These are phyloP conservation scores for Tubulanus polymorphus DNA, from an alignment of 2,888 invertebrate genomes.

Conservation along the genomic window DNA sequence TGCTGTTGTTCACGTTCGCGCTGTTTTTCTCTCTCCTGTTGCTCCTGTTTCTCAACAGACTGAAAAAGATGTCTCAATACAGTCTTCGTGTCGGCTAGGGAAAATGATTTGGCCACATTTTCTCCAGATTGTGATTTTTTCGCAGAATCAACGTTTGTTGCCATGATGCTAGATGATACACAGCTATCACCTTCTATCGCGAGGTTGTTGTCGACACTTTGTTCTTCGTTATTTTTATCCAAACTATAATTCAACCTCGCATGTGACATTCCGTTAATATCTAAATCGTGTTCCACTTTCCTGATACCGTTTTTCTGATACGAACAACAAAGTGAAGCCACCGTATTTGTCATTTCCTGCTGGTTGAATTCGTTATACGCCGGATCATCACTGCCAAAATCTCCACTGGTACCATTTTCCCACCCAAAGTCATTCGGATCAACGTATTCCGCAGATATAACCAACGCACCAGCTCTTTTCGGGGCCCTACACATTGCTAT, in stretches of 20 bases:
- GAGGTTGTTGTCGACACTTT: not conserved
- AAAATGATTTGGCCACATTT: not conserved
- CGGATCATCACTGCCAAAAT: not conserved
- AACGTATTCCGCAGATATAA: not conserved
- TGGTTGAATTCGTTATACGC: not conserved
- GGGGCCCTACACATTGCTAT: not conserved
- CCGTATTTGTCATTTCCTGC: slow-evolving; percentile 2
- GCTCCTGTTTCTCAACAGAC: not conserved
- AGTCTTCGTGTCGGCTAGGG: not conserved
- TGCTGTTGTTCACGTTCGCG: not conserved
- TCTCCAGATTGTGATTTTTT: not conserved
- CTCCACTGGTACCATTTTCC: not conserved
- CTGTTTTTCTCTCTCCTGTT: not conserved
- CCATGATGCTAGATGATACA: no score
- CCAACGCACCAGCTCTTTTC: slow-evolving; percentile 1
- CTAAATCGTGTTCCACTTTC: not conserved
- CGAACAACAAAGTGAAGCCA: not conserved
- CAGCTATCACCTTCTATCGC: no score
- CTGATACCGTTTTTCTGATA: slow-evolving; percentile 4
- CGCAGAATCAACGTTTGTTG: not conserved
- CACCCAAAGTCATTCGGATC: not conserved
- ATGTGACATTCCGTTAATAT: not conserved
- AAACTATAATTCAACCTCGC: slow-evolving; percentile 2
- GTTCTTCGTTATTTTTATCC: not conserved
- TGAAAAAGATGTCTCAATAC: not conserved